Evolutionary conservation across 2,797 vertebrate species (phyloP), one percentile per base, ranked within the genome.

Genomic region (Alfaro cultratus): DNA sequence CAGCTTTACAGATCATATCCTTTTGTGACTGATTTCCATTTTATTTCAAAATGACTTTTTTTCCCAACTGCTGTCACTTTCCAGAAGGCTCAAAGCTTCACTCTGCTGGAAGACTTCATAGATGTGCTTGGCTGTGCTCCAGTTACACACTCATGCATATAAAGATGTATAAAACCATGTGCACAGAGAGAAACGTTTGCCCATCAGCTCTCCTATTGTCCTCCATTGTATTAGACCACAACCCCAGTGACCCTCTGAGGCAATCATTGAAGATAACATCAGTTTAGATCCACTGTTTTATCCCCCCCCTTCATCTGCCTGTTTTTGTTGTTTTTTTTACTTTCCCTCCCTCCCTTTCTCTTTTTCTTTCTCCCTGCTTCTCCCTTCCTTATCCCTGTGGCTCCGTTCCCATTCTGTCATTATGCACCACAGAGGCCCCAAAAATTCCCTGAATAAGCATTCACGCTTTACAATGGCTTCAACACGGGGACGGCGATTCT

Each of bases 351-450:
- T 75, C 79, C 62, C 78, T 91, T 89, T 31, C n/a, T 45, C 75
- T 81, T 83, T n/a, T 81, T 71, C 78, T 76, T 80, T 81, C 71
- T 31, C 47, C 70, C 70, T 77, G 76, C 73, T 86, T 84, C 87
- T 43, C 78, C 76, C 79, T 76, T 79, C 46, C 78, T 91, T 89
- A 93, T 92, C 92, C 91, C 87, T 70, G 78, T 94, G 92, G 93
- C 91, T 91, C 78, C 75, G 91, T 92, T 94, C 93, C 92, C 91
- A 92, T 94, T 94, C 91, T 94, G 91, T 92, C 92, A 93, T 92
- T 92, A 92, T 89, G 90, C 91, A 87, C 89, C 90, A 88, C 81
- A 82, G 82, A 92, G 86, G 81, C 85, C 85, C 85, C 16, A 31
- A 55, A 49, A 84, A 87, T 87, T 84, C 87, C 82, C 82, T 29